Evolutionary conservation across 2,797 vertebrate species (phyloP).

Genomic region (Hydrocynus forskahlii): DNA sequence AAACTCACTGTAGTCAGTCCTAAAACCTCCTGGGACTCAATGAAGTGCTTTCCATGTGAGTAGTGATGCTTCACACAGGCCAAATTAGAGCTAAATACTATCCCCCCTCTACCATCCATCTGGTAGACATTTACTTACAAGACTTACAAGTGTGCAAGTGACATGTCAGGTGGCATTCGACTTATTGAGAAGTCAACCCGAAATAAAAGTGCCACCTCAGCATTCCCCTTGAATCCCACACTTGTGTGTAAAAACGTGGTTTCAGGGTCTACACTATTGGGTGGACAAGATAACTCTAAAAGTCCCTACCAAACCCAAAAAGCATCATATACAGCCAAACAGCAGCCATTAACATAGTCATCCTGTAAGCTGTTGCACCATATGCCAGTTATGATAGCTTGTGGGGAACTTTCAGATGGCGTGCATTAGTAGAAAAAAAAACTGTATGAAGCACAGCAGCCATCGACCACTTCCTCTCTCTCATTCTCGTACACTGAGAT

Average conservation of each 20-base stretch:
- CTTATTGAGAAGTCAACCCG: not conserved
- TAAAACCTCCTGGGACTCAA: no score
- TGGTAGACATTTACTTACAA: not conserved
- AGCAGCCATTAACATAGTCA: not conserved
- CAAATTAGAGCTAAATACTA: not conserved
- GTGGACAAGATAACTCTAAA: not conserved
- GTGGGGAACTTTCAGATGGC: not conserved
- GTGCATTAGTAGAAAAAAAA: not conserved
- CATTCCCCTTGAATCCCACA: slow-evolving; percentile 35
- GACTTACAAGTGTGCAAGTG: not conserved
- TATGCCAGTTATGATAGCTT: not conserved
- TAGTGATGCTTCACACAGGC: not conserved
- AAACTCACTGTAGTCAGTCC: no score
- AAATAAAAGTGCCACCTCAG: not conserved
- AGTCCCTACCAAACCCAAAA: slow-evolving; percentile 12
- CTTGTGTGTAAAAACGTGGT: not conserved
- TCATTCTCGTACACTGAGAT: slow-evolving; percentile 44
- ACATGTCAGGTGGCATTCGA: not conserved
- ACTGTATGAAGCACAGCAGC: slow-evolving; percentile 15
- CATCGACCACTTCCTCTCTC: slow-evolving; percentile 71
- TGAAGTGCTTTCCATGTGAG: not conserved
- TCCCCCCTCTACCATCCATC: no score
- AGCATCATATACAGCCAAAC: not conserved
- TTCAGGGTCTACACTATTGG: not conserved
- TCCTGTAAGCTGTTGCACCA: not conserved